Percentiles rank a stretch among this genome's conserved stretches.
Evolutionary conservation across 2,888 invertebrate species (phyloP).

Genomic region (Orthosia cruda): DNA sequence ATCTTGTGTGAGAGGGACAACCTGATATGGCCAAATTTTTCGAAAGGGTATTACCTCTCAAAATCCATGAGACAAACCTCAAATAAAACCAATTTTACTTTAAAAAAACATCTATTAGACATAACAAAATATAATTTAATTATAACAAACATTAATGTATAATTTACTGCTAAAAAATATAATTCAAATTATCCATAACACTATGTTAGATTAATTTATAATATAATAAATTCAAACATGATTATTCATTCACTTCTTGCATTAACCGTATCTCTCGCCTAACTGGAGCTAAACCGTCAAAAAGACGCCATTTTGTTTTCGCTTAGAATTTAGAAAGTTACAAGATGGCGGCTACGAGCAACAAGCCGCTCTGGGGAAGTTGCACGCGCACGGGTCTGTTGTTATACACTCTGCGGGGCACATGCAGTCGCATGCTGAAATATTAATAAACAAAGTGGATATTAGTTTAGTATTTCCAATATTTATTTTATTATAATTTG

Average conservation of each 20-base stretch:
- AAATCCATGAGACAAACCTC: neutral
- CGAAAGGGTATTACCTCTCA: neutral
- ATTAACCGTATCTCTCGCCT: constrained; percentile 9
- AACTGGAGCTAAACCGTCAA: constrained; percentile 31
- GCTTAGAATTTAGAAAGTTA: constrained; percentile 78
- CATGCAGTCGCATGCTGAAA: constrained; percentile 86
- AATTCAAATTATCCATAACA: constrained; percentile 66
- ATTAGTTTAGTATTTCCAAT: neutral
- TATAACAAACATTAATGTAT: constrained; percentile 42
- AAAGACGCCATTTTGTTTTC: constrained; percentile 64
- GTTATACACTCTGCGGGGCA: constrained; percentile 87
- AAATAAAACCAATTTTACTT: constrained; percentile 10
- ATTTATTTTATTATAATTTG: too few relatives aligned
- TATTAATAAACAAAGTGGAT: neutral
- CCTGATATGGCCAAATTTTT: neutral
- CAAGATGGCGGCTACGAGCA: constrained; percentile 79
- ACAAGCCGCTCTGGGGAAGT: constrained; percentile 86
- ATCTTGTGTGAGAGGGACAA: too few relatives aligned
- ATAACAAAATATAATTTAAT: constrained; percentile 60
- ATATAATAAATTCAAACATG: constrained; percentile 42
- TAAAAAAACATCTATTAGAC: constrained; percentile 29
- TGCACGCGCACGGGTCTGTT: constrained; percentile 87
- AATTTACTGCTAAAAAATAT: constrained; percentile 58
- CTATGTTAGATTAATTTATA: constrained; percentile 56
- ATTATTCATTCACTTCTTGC: constrained; percentile 31